phyloP scores from a whole-genome alignment of 1,140 invertebrate genomes.

The Atta cephalotes region DNA sequence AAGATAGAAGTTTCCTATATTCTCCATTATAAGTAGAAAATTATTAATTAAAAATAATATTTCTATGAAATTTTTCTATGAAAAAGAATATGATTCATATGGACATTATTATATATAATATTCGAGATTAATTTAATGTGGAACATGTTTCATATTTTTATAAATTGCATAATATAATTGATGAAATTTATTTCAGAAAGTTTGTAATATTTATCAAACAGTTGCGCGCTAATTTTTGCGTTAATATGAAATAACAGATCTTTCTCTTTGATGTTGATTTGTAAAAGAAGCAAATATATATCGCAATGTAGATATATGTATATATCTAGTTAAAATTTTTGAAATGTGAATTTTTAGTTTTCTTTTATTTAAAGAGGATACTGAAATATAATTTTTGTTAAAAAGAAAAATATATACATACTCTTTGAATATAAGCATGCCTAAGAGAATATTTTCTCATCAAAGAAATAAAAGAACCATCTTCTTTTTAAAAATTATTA shows the following conservation, averaged over 20 bases:
- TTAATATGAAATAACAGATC: too few species aligned
- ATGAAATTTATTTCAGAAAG: too few species aligned
- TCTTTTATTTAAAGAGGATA: neutral
- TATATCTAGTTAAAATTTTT: neutral
- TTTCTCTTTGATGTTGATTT: neutral
- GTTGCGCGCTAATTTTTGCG: too few species aligned
- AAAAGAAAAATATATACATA: neutral
- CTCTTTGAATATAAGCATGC: neutral
- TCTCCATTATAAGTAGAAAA: neutral
- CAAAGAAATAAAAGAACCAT: neutral
- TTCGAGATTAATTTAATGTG: too few species aligned
- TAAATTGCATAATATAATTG: too few species aligned
- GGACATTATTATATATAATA: too few species aligned
- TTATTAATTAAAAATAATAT: neutral
- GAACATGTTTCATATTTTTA: too few species aligned
- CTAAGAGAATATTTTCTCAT: conserved; percentile 34
- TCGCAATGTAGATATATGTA: neutral
- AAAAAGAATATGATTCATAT: too few species aligned
- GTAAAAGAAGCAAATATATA: neutral
- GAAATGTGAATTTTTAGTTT: neutral
- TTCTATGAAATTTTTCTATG: too few species aligned
- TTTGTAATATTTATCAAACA: too few species aligned
- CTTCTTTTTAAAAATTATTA: conserved; percentile 13
- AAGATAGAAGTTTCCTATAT: neutral
- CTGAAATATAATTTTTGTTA: neutral